phyloP scores from a whole-genome alignment of 2,888 invertebrate species.

The Caenorhabditis imperialis region DNA sequence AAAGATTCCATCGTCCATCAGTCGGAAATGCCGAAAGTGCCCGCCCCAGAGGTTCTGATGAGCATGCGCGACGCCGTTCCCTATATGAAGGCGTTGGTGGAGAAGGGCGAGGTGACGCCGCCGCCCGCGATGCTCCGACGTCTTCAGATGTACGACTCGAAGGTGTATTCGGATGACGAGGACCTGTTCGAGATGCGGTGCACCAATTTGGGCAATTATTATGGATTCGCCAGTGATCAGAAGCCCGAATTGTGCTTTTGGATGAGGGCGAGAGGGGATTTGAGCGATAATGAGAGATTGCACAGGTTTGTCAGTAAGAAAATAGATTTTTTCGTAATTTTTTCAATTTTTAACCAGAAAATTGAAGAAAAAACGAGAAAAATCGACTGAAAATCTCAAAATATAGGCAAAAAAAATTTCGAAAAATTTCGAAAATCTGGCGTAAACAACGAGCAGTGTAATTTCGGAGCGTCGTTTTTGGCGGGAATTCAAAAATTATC shows the following conservation, averaged over 20 bases:
- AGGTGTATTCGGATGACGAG: conserved; percentile 41
- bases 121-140: conserved; percentile 34
- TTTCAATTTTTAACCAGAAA: no score
- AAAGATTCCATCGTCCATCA: conserved; percentile 61
- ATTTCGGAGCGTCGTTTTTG: no score
- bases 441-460: no score
- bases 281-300: conserved; percentile 50
- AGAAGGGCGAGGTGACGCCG: conserved; percentile 48
- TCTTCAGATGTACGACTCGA: conserved; percentile 49
- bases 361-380: no score
- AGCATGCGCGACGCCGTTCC: conserved; percentile 57
- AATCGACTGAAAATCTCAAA: no score
- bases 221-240: conserved; percentile 48
- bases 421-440: no score
- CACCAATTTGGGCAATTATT: conserved; percentile 58
- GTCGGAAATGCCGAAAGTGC: conserved; percentile 62
- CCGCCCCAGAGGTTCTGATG: conserved; percentile 56
- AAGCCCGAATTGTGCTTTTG: conserved; percentile 48
- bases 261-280: conserved; percentile 59
- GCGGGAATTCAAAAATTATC: no score
- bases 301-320: no score
- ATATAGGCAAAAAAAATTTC: no score
- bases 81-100: conserved; percentile 47
- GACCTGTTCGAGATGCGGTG: conserved; percentile 65
- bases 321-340: neutral